Evolutionary conservation across 2,113 vertebrate species (phyloP), one percentile per base, ranked within the genome.

Genomic region (Mola mola): DNA sequence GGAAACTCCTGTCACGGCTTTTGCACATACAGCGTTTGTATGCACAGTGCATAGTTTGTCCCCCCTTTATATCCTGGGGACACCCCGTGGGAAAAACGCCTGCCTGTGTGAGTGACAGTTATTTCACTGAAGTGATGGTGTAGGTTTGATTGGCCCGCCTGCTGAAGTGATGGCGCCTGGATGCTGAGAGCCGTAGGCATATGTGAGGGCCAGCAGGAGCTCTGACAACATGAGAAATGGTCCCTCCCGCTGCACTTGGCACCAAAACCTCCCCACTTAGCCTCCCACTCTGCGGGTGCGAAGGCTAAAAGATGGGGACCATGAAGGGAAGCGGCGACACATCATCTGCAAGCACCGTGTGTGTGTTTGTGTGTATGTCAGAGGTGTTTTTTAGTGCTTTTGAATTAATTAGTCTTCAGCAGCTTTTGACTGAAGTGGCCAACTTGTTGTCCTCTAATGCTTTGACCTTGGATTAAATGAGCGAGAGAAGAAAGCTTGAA

Each of bases 111-210:
- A 88, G 43, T 89, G 89, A 83, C 89, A 82, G 81, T 87, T 79
- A 81, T 91, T 87, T 72, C 66, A 53, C 44, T 52, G 80, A 84
- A 87, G 75, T 82, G 86, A 85, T 81, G 76, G 83, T 63, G 28
- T 79, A 72, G 68, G 71, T 86, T 87, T 89, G 90, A 93, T 91
- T 89, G 82, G 86, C 48, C 78, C 66, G 72, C 84, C 87, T 66
- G 81, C 82, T 84, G 75, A 42, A 80, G 63, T 83, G 89, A 88
- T 78, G 70, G 69, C 74, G 79, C 62, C 66, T 70, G 73, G 59
- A 74, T 73, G 75, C 63, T 70, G 72, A 71, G 73, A 77, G 86
- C 75, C 72, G 79, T 33, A 67, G 73, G 78, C 88, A 83, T 85
- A 88, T 87, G 89, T 51, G 70, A 46, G 46, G 46, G 85, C 72